A percentile compares a stretch with the other conserved stretches of the same genome.
phyloP scores from a whole-genome alignment of 2,797 vertebrate species.

The Mus minutoides region DNA sequence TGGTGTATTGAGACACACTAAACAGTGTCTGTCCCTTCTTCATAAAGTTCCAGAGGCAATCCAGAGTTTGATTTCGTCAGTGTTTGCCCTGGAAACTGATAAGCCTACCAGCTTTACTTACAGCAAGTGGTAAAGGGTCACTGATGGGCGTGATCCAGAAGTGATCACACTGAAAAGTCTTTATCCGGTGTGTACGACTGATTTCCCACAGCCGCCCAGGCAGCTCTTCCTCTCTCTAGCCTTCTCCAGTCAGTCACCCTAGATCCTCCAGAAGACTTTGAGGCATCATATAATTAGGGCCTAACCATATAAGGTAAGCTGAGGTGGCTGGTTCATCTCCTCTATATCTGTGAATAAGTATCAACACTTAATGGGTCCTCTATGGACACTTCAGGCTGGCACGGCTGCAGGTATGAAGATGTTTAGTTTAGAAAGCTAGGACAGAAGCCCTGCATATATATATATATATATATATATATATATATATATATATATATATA shows the following conservation, averaged over 20 bases:
- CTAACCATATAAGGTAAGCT: neutral
- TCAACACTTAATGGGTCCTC: neutral
- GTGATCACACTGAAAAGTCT: neutral
- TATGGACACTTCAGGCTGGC: neutral
- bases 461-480: too few relatives aligned
- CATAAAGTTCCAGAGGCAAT: too few relatives aligned
- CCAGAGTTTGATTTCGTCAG: neutral
- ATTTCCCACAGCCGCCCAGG: neutral
- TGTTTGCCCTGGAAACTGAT: neutral
- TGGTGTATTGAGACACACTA: neutral
- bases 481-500: too few relatives aligned
- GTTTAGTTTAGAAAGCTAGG: neutral
- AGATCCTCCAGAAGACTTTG: neutral
- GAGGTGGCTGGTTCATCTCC: neutral
- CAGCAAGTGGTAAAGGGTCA: neutral
- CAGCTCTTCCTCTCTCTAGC: neutral
- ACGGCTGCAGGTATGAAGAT: neutral
- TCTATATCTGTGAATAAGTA: neutral
- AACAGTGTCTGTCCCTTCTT: neutral
- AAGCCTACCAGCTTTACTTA: neutral
- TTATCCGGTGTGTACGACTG: rapidly evolving
- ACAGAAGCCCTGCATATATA: neutral
- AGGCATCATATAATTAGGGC: neutral
- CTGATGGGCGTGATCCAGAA: neutral
- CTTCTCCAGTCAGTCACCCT: neutral